phyloP scores from a whole-genome alignment of 2,888 invertebrate genomes.

The Pyralis farinalis region DNA sequence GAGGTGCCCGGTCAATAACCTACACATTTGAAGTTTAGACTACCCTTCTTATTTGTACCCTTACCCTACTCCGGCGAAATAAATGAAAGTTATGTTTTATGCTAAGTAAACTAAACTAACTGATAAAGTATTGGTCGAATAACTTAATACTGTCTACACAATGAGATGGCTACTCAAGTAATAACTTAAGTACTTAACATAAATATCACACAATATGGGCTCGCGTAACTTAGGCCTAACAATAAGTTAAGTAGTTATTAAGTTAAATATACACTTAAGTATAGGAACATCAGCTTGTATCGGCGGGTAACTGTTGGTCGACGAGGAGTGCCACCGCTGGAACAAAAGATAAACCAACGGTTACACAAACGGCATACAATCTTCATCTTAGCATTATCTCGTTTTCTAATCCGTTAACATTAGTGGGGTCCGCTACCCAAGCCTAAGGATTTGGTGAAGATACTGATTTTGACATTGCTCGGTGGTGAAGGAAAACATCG shows the following conservation, averaged over 20 bases:
- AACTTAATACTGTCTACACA: conserved; percentile 7
- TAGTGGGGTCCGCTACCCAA: too few relatives aligned
- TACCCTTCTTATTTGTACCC: too few relatives aligned
- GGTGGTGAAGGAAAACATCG: too few relatives aligned
- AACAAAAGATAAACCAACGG: conserved; percentile 19
- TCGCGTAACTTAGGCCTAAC: conserved; percentile 22
- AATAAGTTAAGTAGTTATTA: conserved; percentile 38
- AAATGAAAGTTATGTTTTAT: not conserved
- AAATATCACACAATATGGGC: conserved; percentile 13
- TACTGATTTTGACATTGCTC: too few relatives aligned
- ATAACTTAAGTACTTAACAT: conserved; percentile 23
- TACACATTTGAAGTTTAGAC: too few relatives aligned
- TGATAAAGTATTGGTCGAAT: too few relatives aligned
- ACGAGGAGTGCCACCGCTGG: conserved; percentile 19
- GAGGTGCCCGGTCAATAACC: too few relatives aligned
- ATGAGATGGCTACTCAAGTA: conserved; percentile 6
- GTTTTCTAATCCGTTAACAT: too few relatives aligned
- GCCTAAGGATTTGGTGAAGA: too few relatives aligned
- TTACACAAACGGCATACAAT: too few relatives aligned
- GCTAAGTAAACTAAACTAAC: not conserved
- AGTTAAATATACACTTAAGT: conserved; percentile 29
- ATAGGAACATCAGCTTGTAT: conserved; percentile 51
- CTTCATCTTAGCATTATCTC: too few relatives aligned
- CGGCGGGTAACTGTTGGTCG: conserved; percentile 49
- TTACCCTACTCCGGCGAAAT: not conserved